Evolutionary conservation across 2,797 vertebrate genomes (phyloP).

Genomic region (Gymnothorax javanicus): DNA sequence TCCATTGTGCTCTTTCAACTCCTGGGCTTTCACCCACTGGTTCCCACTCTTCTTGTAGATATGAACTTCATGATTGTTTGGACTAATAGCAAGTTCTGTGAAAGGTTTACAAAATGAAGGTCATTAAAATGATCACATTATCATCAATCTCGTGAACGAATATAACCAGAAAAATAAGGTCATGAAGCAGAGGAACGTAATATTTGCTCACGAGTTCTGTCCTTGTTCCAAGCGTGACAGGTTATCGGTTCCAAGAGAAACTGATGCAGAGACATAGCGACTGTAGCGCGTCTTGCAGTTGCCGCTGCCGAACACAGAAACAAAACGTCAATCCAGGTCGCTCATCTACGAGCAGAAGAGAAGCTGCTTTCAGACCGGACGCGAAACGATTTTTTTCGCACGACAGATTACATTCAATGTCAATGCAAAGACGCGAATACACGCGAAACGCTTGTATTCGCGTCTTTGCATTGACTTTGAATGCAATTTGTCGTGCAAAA

Average conservation of each 20-base stretch:
- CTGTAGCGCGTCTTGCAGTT: conserved; percentile 53
- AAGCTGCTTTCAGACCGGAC: background rate
- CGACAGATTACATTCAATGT: too few relatives aligned
- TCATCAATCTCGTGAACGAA: background rate
- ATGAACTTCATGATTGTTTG: conserved; percentile 99
- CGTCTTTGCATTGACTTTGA: too few relatives aligned
- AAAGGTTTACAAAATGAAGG: background rate
- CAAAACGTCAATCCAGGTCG: background rate
- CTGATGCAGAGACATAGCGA: conserved; percentile 96
- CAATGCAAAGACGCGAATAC: too few relatives aligned
- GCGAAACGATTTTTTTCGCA: too few relatives aligned
- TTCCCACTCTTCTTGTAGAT: conserved; percentile 97
- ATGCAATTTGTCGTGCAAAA: too few relatives aligned
- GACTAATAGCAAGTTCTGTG: conserved; percentile 96
- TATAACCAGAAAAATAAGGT: background rate
- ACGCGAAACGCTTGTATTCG: too few relatives aligned
- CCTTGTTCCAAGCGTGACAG: conserved; percentile 98
- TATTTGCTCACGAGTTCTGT: conserved; percentile 88
- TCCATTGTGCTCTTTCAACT: conserved; percentile 97
- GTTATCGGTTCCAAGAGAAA: conserved; percentile 98
- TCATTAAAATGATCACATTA: background rate
- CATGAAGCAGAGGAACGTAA: background rate
- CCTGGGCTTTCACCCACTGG: conserved; percentile 95
- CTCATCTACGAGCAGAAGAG: background rate
- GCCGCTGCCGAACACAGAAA: background rate